Percentiles rank a stretch among this genome's conserved stretches.
These are phyloP conservation scores for Prolemur simus DNA, from an alignment of 2,113 vertebrate genomes.

Conservation along the genomic window DNA sequence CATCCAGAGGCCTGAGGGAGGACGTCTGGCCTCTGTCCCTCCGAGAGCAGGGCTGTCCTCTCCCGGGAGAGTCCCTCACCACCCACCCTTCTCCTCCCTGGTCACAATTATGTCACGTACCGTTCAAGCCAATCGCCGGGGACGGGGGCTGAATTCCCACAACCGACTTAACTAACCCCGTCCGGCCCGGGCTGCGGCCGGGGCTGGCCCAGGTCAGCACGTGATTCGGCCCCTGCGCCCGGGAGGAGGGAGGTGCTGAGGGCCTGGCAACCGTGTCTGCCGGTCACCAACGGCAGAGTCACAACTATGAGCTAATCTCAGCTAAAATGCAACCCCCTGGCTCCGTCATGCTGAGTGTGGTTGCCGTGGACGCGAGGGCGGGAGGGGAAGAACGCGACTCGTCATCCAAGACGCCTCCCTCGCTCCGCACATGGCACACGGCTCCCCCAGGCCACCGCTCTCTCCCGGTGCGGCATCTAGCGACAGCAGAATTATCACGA, in stretches of 20 bases:
- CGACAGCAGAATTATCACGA: slow-evolving; percentile 57
- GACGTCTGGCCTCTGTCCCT: not conserved
- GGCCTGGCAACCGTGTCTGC: no score
- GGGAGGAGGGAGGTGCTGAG: not conserved
- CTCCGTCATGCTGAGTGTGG: not conserved
- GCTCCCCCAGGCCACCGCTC: not conserved
- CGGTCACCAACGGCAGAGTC: not conserved
- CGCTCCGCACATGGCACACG: not conserved
- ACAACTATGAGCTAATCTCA: not conserved
- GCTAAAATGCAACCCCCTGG: not conserved
- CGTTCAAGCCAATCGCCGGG: not conserved
- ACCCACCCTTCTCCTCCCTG: not conserved
- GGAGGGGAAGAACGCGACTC: not conserved
- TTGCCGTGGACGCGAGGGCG: not conserved
- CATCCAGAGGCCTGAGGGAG: not conserved
- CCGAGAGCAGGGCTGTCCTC: not conserved
- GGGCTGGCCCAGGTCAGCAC: fast-evolving
- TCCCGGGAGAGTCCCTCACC: not conserved
- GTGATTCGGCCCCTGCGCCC: fast-evolving
- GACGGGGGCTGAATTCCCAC: not conserved
- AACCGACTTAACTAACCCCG: not conserved
- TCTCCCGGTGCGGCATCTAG: not conserved
- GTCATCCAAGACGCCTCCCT: not conserved
- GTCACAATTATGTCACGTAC: not conserved
- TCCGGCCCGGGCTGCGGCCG: fast-evolving